These are phyloP conservation scores for Manis pentadactyla DNA, from an alignment of 2,797 vertebrate species.

Conservation along the genomic window DNA sequence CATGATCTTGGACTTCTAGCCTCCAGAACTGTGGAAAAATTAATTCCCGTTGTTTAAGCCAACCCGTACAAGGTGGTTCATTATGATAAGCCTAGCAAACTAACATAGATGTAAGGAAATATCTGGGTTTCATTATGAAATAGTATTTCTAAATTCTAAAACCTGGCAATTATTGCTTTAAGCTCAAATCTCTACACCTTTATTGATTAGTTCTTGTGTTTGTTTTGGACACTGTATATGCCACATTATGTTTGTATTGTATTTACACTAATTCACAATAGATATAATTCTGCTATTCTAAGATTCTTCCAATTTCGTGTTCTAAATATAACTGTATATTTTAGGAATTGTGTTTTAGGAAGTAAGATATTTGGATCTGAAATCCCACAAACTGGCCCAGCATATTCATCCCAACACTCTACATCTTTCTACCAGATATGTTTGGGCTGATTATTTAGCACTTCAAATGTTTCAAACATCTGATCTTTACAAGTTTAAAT, in stretches of 20 bases:
- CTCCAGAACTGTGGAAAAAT: background rate
- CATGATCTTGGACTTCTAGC: background rate
- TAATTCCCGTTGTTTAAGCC: background rate
- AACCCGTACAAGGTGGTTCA: background rate
- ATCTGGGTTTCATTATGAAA: background rate
- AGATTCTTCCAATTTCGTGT: constrained; percentile 41
- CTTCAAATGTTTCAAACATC: constrained; percentile 17
- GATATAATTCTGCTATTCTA: constrained; percentile 35
- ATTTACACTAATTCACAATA: background rate
- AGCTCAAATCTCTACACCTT: background rate
- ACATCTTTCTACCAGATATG: background rate
- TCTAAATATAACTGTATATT: background rate
- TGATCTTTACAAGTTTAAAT: background rate
- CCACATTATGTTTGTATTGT: background rate
- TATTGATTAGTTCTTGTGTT: background rate
- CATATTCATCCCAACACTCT: background rate
- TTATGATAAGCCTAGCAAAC: background rate
- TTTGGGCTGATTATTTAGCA: background rate
- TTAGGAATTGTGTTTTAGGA: background rate
- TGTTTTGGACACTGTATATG: background rate
- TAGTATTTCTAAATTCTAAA: background rate
- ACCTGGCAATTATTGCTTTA: background rate
- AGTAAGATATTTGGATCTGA: constrained; percentile 26
- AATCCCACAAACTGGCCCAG: constrained; percentile 2
- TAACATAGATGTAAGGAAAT: background rate